phyloP scores from a whole-genome alignment of 2,113 vertebrate species.

The Melanostigma gelatinosum region DNA sequence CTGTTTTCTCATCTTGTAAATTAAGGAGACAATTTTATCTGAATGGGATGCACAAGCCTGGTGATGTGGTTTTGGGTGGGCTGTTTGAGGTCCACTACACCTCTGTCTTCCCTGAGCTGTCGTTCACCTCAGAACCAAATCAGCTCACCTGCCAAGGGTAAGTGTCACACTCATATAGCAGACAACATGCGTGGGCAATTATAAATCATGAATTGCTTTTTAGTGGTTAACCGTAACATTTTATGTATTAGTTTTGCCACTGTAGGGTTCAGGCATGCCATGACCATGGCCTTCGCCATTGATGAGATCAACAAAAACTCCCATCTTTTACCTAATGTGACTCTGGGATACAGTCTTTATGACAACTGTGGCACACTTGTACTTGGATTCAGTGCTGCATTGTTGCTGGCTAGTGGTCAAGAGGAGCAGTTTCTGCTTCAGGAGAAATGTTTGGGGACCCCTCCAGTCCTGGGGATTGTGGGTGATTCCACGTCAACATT shows the following conservation, averaged over 20 bases:
- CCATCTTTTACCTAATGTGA: not conserved
- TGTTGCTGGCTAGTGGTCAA: slow-evolving; percentile 52
- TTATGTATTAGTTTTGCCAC: slow-evolving; percentile 57
- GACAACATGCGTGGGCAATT: not conserved
- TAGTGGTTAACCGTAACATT: not conserved
- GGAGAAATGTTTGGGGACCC: slow-evolving; percentile 52
- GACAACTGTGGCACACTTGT: slow-evolving; percentile 59
- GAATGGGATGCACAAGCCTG: slow-evolving; percentile 61
- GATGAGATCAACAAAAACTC: too few relatives aligned
- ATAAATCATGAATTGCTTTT: not conserved
- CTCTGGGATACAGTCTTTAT: slow-evolving; percentile 66
- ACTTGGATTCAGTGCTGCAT: slow-evolving; percentile 7
- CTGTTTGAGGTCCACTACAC: slow-evolving; percentile 12
- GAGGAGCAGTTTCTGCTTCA: slow-evolving; percentile 48
- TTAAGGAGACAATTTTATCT: not conserved
- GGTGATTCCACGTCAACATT: slow-evolving; percentile 68
- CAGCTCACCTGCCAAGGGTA: slow-evolving; percentile 63
- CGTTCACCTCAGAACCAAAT: slow-evolving; percentile 62
- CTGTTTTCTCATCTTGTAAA: too few relatives aligned
- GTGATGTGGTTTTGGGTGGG: slow-evolving; percentile 68
- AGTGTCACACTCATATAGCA: slow-evolving; percentile 15
- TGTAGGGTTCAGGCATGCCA: slow-evolving; percentile 41
- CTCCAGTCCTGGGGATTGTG: slow-evolving; percentile 63
- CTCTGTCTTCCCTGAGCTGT: slow-evolving; percentile 51
- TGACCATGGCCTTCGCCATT: too few relatives aligned